Evolutionary conservation across 2,113 vertebrate genomes (phyloP).

Genomic region (Vanacampus margaritifer): DNA sequence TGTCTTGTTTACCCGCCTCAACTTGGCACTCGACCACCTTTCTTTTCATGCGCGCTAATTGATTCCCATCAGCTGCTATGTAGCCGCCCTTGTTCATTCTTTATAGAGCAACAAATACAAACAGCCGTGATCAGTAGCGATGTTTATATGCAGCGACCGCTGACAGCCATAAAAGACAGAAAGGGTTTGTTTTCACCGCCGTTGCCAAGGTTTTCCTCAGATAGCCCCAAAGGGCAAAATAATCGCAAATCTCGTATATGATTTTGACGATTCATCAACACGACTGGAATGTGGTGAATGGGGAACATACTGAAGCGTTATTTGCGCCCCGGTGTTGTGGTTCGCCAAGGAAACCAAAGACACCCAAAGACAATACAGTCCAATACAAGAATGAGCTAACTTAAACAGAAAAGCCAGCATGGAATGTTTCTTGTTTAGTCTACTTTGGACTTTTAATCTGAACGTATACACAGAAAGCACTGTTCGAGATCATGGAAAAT

Average conservation of each 20-base stretch:
- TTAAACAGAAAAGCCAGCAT: background rate
- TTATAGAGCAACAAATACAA: slow-evolving; percentile 57
- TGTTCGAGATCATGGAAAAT: too few species aligned
- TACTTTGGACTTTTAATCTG: background rate
- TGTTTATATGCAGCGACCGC: background rate
- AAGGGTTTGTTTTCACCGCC: background rate
- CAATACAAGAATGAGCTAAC: background rate
- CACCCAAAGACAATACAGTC: background rate
- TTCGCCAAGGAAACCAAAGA: slow-evolving; percentile 17
- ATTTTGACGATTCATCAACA: slow-evolving; percentile 3
- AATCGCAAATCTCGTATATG: background rate
- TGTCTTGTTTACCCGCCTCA: slow-evolving; percentile 45
- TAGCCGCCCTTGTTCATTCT: slow-evolving; percentile 17
- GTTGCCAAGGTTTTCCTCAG: slow-evolving; percentile 5
- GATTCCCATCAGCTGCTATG: background rate
- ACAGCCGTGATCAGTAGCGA: slow-evolving; percentile 24
- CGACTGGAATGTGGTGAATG: slow-evolving; percentile 6
- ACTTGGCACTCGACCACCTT: background rate
- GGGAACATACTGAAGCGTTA: slow-evolving; percentile 12
- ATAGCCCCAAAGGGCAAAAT: background rate
- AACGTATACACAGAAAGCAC: too few species aligned
- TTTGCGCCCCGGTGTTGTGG: slow-evolving; percentile 13
- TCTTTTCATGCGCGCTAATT: background rate
- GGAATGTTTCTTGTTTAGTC: slow-evolving; percentile 1
- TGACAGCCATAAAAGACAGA: slow-evolving; percentile 4